Evolutionary conservation across 2,797 vertebrate genomes (phyloP), one percentile per base, ranked within the genome.

Genomic region (Chaunax sp.): DNA sequence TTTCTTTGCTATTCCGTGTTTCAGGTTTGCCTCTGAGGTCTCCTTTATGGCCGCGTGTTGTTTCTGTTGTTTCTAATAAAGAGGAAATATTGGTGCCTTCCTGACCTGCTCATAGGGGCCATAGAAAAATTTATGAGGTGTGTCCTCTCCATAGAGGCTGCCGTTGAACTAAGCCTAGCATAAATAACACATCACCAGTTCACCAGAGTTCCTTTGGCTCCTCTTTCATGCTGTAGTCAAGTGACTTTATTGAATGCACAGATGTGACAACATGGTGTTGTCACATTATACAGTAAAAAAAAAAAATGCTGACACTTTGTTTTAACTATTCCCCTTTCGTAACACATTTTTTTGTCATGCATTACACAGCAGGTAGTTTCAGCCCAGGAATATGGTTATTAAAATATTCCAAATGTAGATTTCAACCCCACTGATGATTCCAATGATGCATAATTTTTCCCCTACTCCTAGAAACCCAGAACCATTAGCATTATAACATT

Each of bases 51-150:
- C 83, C 44, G 61, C 69, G 49, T 87, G 80, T 87, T 88, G 81
- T 85, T 86, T 76, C 85, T 82, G 81, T 83, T 86, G 82, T 89
- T 91, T 88, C 82, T 85, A 91, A 92, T 91, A 92, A 91, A 92
- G 88, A 89, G 85, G 86, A 93, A 92, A 91, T 91, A 91, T 90
- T 72, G 90, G 82, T 68, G 82, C 86, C 87, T 85, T 84, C 78
- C 77, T 92, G 90, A 93, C 90, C 92, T 84, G 88, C 84, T 92
- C 88, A 90, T 85, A 79, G 86, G 80, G 87, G 76, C 85, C 81
- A 83, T 64, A 77, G 74, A 78, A 57, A 61, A 81, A 91, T 92
- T 90, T 87, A 91, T 88, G 78, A 75, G 69, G 81, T 75, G 78
- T 83, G 81, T 87, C 83, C 80, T 68, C 66, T 82, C 64, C 61